Evolutionary conservation across 2,888 invertebrate genomes (phyloP).

Genomic region (Sabellastarte sp.): DNA sequence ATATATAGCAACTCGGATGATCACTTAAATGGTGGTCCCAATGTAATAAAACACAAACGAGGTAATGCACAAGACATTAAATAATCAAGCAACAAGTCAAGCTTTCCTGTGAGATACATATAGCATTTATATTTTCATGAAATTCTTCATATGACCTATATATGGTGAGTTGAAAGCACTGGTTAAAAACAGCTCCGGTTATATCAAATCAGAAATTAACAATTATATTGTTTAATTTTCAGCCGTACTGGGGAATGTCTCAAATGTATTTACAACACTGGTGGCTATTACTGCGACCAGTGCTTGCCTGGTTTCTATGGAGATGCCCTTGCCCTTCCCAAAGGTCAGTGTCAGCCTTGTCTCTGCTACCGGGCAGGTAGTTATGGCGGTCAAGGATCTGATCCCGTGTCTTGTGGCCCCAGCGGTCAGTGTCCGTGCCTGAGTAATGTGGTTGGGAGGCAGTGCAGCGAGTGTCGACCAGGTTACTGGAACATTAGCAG

Average conservation of each 20-base stretch:
- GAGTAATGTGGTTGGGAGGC: slow-evolving; percentile 48
- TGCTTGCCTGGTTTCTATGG: slow-evolving; percentile 93
- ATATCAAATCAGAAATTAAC: no score
- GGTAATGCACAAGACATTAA: no score
- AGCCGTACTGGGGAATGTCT: slow-evolving; percentile 91
- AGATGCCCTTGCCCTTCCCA: slow-evolving; percentile 81
- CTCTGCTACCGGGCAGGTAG: slow-evolving; percentile 80
- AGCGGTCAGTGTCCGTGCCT: slow-evolving; percentile 57
- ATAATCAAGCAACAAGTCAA: no score
- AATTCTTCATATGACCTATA: no score
- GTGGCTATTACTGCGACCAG: slow-evolving; percentile 85
- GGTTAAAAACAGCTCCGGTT: no score
- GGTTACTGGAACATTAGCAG: slow-evolving; percentile 67
- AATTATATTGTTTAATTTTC: no score
- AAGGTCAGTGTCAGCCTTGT: slow-evolving; percentile 81
- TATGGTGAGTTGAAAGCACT: no score
- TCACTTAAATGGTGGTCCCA: no score
- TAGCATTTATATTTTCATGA: no score
- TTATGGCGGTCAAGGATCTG: slow-evolving; percentile 41
- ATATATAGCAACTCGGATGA: no score
- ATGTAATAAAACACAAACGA: no score
- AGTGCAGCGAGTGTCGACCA: slow-evolving; percentile 51
- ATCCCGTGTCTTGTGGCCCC: slow-evolving; percentile 46
- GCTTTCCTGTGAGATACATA: no score
- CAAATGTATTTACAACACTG: slow-evolving; percentile 95